Evolutionary conservation across 2,888 invertebrate species (phyloP), one percentile per base, ranked within the genome.

Genomic region (Notocelia uddmanniana): DNA sequence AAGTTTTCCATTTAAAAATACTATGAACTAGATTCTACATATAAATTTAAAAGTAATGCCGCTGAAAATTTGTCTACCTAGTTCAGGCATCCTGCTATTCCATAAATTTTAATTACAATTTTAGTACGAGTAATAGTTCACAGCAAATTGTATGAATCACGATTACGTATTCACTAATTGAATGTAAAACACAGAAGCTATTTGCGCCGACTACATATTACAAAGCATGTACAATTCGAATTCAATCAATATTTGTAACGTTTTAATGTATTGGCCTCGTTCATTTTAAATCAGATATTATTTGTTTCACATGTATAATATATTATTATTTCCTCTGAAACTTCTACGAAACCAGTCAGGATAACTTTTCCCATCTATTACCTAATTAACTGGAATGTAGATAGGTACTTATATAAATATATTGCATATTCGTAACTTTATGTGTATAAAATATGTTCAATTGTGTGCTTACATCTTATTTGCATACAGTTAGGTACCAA

Each of bases 341-440:
- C 37, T 59, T 64, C 26, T 58, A 37, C 54, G 37, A 2, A 48
- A 26, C 60, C 41, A n/a, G 58, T 59, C 57, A 59, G 19, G 21
- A 23, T 9, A 66, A 71, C 59, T 71, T 54, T 62, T 50, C 63
- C 54, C 54, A 67, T 66, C 34, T 50, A 52, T 58, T 63, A 57
- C 34, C 45, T 59, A 70, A 66, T 66, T 66, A 60, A 70, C 50
- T 52, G 41, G 19, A 66, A 50, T n/a, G 37, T 48, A n/a, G n/a
- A n/a, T n/a, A n/a, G n/a, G n/a, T n/a, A n/a, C n/a, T n/a, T n/a
- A n/a, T n/a, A n/a, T n/a, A n/a, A n/a, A n/a, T n/a, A n/a, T n/a
- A n/a, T n/a, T n/a, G n/a, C n/a, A 52, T 58, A 18, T 37, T 41
- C 26, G 23, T 23, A n/a, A 57, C 57, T 58, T 64, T 57, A 52